Conservation (phyloP, 1,140 invertebrate genomes). For the Tetraneura akinire region DNA sequence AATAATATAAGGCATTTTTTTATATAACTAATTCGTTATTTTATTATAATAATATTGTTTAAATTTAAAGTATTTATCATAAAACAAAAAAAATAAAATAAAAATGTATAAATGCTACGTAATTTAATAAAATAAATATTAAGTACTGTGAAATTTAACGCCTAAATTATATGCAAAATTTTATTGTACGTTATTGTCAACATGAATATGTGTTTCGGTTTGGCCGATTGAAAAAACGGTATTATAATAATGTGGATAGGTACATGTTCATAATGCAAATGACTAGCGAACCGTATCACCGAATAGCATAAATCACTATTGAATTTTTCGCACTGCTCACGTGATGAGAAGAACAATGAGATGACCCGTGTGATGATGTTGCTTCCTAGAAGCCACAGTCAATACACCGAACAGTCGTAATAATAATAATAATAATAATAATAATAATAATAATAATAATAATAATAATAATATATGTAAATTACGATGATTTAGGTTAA, state of each 20-base stretch:
- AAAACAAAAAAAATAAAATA: too few relatives aligned
- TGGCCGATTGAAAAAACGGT: not conserved
- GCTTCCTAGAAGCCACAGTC: conserved; percentile 30
- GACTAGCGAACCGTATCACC: conserved; percentile 31
- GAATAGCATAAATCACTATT: conserved; percentile 35
- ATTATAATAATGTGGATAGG: not conserved
- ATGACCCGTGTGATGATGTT: conserved; percentile 19
- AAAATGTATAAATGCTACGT: too few relatives aligned
- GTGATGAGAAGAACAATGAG: conserved; percentile 26
- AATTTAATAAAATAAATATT: too few relatives aligned
- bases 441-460: too few relatives aligned
- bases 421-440: too few relatives aligned
- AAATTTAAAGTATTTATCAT: too few relatives aligned
- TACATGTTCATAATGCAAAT: not conserved
- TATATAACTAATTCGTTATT: too few relatives aligned
- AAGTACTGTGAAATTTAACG: not conserved
- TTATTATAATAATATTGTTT: too few relatives aligned
- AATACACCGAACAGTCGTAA: conserved; percentile 27
- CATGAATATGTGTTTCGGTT: conserved; percentile 7
- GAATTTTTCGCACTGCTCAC: not conserved
- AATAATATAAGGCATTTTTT: too few relatives aligned
- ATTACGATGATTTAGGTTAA: conserved; percentile 5
- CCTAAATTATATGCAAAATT: not conserved
- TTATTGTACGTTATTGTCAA: not conserved
- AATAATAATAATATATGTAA: not conserved